These are phyloP conservation scores for Lasioglossum marginatum DNA, from an alignment of 2,888 invertebrate species.

Conservation along the genomic window DNA sequence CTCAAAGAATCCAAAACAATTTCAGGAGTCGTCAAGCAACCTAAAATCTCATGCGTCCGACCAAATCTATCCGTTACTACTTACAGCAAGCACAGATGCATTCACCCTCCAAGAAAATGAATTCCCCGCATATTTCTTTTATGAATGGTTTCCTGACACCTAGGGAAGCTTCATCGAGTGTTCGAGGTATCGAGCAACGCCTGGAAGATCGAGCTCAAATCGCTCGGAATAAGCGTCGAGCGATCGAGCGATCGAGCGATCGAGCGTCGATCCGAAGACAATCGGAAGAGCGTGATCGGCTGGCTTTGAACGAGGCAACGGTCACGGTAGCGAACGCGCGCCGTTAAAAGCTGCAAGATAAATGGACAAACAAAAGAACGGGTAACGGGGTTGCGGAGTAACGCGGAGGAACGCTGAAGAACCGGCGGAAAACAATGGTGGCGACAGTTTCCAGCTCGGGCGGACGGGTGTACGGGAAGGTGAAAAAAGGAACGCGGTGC, in stretches of 20 bases:
- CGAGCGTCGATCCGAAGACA: background rate
- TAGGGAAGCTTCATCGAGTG: background rate
- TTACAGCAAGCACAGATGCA: background rate
- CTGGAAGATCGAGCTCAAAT: background rate
- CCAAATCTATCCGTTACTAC: background rate
- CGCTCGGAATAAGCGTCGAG: background rate
- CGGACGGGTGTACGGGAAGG: background rate
- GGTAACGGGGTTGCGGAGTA: conserved; percentile 18
- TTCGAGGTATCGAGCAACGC: background rate
- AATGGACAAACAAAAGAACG: conserved; percentile 49
- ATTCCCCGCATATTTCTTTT: background rate
- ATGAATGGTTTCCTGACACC: background rate
- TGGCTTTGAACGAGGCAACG: background rate
- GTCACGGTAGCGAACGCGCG: background rate
- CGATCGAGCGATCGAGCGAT: background rate
- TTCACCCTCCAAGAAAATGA: background rate
- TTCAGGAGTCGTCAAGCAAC: no score
- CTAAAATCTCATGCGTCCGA: background rate
- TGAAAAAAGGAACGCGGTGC: conserved; percentile 22
- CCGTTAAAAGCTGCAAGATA: conserved; percentile 33
- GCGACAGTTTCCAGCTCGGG: conserved; percentile 26
- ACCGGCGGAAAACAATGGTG: conserved; percentile 35
- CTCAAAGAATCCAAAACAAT: background rate
- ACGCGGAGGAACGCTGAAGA: background rate
- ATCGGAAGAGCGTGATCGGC: background rate